A percentile compares a stretch with the other conserved stretches of the same genome.
Evolutionary conservation across 2,797 vertebrate species (phyloP).

Genomic region (Antrozous pallidus): DNA sequence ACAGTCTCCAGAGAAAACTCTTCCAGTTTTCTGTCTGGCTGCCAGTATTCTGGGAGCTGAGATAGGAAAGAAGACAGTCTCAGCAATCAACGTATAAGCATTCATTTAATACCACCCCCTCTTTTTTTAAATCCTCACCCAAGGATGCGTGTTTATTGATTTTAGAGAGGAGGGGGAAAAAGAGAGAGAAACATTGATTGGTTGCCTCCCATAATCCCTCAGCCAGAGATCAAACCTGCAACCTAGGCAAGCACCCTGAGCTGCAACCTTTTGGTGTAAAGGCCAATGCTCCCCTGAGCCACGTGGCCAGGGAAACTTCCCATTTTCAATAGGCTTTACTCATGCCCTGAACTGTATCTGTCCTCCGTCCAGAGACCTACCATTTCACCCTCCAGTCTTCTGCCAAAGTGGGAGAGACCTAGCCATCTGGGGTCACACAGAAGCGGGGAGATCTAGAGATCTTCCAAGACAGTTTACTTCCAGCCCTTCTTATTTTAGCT

Average conservation of each 20-base stretch:
- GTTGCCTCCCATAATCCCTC: not conserved
- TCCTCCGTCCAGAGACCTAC: not conserved
- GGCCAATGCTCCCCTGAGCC: not conserved
- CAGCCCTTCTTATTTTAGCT: not conserved
- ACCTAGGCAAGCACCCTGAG: not conserved
- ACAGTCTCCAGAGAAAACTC: conserved; percentile 21
- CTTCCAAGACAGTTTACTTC: not conserved
- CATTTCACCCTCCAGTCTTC: not conserved
- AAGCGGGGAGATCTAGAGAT: not conserved
- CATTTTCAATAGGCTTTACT: not conserved
- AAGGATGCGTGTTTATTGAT: not conserved
- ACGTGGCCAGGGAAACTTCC: not conserved
- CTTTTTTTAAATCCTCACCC: not conserved
- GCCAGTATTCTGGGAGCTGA: not conserved
- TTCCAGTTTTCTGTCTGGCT: not conserved
- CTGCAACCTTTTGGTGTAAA: not conserved
- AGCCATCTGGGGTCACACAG: not conserved
- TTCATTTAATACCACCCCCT: not conserved
- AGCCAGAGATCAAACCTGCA: not conserved
- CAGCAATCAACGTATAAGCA: not conserved
- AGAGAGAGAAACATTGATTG: not conserved
- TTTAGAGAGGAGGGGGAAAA: not conserved
- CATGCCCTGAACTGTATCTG: not conserved
- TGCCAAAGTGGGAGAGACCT: not conserved
- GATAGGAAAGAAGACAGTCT: not conserved